These are phyloP conservation scores for Paradisaea rubra DNA, from an alignment of 2,113 vertebrate species.

Conservation along the genomic window DNA sequence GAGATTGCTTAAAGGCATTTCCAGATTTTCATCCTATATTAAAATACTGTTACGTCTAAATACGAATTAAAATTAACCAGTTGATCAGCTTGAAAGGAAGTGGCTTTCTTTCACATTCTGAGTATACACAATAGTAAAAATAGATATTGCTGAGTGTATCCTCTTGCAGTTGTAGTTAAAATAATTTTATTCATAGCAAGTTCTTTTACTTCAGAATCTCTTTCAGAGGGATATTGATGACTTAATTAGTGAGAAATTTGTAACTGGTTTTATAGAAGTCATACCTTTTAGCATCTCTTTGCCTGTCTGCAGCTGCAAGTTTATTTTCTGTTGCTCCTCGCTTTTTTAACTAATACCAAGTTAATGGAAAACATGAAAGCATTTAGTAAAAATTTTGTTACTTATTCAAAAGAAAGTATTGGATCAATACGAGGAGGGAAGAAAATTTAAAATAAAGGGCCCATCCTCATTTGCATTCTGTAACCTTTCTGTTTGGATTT, in stretches of 20 bases:
- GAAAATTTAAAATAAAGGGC: neutral
- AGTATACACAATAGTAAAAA: neutral
- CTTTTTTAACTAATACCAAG: neutral
- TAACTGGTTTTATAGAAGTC: neutral
- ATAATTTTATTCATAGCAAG: neutral
- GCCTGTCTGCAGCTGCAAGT: neutral
- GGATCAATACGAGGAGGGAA: neutral
- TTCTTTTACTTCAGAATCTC: neutral
- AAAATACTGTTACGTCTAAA: neutral
- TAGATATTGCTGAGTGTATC: neutral
- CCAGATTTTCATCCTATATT: neutral
- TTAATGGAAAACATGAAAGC: neutral
- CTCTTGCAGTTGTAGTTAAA: neutral
- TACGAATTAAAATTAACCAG: neutral
- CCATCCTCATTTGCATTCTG: neutral
- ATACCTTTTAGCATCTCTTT: neutral
- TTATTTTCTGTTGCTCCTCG: neutral
- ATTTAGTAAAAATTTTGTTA: neutral
- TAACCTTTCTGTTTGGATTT: constrained; percentile 46
- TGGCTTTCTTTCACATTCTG: neutral
- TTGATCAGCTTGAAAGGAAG: neutral
- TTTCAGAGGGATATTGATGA: neutral
- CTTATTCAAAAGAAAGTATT: neutral
- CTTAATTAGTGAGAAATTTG: neutral
- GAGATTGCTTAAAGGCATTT: neutral